Evolutionary conservation across 2,113 vertebrate genomes (phyloP).

Genomic region (Urocynchramus pylzowi): DNA sequence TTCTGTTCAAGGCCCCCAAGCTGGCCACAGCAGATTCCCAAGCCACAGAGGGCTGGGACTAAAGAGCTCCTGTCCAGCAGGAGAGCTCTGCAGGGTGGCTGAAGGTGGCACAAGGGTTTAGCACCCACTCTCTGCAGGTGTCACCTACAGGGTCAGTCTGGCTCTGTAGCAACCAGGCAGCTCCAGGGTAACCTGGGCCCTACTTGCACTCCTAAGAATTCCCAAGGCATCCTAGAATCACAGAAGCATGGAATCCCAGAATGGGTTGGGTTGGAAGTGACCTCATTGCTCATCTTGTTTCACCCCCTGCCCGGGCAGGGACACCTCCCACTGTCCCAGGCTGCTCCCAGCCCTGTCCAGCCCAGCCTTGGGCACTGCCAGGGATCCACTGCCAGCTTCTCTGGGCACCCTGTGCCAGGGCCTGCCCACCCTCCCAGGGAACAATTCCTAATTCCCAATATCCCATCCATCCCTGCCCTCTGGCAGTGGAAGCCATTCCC

Average conservation of each 20-base stretch:
- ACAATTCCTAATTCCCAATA: neutral
- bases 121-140: neutral
- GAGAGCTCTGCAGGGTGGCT: neutral
- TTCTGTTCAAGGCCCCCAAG: neutral
- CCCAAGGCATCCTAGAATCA: neutral
- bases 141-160: neutral
- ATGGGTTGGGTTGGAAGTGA: neutral
- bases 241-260: neutral
- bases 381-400: neutral
- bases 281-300: accelerated
- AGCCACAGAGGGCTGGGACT: neutral
- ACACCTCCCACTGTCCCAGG: neutral
- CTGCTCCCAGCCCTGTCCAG: neutral
- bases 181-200: too few relatives aligned
- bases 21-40: neutral
- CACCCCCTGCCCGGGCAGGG: neutral
- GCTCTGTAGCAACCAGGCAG: neutral
- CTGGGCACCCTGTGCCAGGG: neutral
- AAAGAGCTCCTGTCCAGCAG: neutral
- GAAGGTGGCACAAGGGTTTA: accelerated
- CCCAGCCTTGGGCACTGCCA: neutral
- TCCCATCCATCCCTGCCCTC: neutral
- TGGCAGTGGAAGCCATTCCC: neutral
- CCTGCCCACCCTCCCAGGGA: accelerated
- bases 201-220: neutral